These are phyloP conservation scores for Oscheius myriophilus DNA, from an alignment of 2,888 invertebrate species.

Conservation along the genomic window DNA sequence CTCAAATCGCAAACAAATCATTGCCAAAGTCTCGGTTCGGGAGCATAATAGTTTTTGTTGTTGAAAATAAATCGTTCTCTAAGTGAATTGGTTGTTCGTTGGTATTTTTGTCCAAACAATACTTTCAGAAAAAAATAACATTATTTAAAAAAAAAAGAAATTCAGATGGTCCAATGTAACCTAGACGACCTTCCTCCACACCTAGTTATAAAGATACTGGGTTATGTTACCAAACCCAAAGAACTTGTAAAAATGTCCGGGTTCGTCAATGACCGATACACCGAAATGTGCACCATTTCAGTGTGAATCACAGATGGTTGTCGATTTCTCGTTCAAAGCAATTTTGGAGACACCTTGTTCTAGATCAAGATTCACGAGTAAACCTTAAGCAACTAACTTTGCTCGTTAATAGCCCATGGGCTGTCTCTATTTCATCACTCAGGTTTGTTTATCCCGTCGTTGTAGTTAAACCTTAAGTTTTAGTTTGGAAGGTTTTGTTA, in stretches of 20 bases:
- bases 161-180: too few species aligned
- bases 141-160: too few species aligned
- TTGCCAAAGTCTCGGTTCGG: too few species aligned
- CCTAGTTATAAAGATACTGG: conserved; percentile 1
- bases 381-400: not conserved
- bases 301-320: conserved; percentile 8
- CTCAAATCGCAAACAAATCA: too few species aligned
- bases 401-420: conserved; percentile 12
- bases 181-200: conserved; percentile 1
- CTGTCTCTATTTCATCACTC: not conserved
- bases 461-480: too few species aligned
- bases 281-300: not conserved
- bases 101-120: too few species aligned
- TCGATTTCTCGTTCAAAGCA: not conserved
- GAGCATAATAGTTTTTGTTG: too few species aligned
- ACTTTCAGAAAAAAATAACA: too few species aligned
- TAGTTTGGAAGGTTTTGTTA: conserved; percentile 16
- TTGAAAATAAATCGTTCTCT: too few species aligned
- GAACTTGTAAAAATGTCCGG: conserved; percentile 1
- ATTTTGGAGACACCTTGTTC: not conserved
- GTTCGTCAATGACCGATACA: not conserved
- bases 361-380: not conserved
- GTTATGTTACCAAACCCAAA: conserved; percentile 2
- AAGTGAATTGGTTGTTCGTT: too few species aligned
- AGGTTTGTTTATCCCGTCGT: too few species aligned